Conservation (phyloP, 2,113 vertebrate species). For the Hemibagrus wyckioides region DNA sequence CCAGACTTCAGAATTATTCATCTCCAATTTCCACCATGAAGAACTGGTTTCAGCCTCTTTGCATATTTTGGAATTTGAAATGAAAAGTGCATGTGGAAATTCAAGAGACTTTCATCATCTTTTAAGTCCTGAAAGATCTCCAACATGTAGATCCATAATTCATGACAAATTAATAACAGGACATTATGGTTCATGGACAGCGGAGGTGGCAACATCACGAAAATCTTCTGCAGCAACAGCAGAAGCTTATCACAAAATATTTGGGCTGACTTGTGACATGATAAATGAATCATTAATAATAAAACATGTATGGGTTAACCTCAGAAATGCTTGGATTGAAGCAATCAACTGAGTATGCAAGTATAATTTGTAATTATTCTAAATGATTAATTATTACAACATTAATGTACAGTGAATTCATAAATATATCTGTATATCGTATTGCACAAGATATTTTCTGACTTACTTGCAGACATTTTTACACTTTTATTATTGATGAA, state of each 20-base stretch:
- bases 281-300: not conserved
- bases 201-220: not conserved
- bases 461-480: not conserved
- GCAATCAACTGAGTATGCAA: too few species aligned
- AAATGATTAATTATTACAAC: too few species aligned
- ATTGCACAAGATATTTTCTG: too few species aligned
- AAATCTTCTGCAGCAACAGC: not conserved
- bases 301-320: not conserved
- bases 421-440: too few species aligned
- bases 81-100: constrained; percentile 1
- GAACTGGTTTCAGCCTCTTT: not conserved
- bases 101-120: not conserved
- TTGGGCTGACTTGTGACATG: not conserved
- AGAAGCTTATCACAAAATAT: not conserved
- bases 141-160: constrained; percentile 4
- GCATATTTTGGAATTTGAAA: not conserved
- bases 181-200: not conserved
- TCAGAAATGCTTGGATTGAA: not conserved
- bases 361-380: too few species aligned
- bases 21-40: constrained; percentile 32
- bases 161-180: constrained; percentile 10
- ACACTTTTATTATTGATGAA: not conserved
- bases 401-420: too few species aligned
- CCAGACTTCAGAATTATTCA: constrained; percentile 40
- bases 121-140: not conserved